Evolutionary conservation across 1,140 invertebrate species (phyloP).

Genomic region (Rhopalosiphum padi): DNA sequence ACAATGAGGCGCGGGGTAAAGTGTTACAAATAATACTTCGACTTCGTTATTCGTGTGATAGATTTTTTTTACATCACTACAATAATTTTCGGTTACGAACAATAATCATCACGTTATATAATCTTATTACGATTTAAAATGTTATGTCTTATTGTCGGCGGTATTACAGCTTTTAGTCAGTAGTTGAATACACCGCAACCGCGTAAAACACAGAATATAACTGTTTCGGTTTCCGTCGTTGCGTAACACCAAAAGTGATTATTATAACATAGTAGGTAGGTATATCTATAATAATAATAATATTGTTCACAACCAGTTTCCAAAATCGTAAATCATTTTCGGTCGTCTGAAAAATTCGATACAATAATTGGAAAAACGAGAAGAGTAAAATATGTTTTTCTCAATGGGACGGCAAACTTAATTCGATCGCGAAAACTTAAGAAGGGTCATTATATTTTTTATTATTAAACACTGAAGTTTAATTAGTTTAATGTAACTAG

Average conservation of each 20-base stretch:
- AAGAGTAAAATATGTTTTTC: background rate
- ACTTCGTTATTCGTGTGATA: too few relatives aligned
- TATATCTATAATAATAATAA: background rate
- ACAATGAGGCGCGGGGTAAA: too few relatives aligned
- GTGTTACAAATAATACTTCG: too few relatives aligned
- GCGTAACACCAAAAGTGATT: background rate
- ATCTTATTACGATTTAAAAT: too few relatives aligned
- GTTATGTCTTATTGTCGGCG: too few relatives aligned
- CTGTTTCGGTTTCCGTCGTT: too few relatives aligned
- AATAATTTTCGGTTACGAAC: too few relatives aligned
- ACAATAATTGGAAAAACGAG: background rate
- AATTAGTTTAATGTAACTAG: background rate
- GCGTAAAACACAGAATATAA: too few relatives aligned
- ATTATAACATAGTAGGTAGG: background rate
- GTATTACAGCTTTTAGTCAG: too few relatives aligned
- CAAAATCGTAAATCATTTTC: background rate
- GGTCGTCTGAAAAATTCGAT: background rate
- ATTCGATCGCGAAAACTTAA: background rate
- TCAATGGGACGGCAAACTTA: background rate
- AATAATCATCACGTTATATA: too few relatives aligned
- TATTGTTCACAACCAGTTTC: background rate
- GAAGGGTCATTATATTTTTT: background rate
- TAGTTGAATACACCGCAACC: too few relatives aligned
- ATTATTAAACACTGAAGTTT: background rate
- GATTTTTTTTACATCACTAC: too few relatives aligned